Conservation (phyloP, 2,113 vertebrate genomes). For the Cavia porcellus region DNA sequence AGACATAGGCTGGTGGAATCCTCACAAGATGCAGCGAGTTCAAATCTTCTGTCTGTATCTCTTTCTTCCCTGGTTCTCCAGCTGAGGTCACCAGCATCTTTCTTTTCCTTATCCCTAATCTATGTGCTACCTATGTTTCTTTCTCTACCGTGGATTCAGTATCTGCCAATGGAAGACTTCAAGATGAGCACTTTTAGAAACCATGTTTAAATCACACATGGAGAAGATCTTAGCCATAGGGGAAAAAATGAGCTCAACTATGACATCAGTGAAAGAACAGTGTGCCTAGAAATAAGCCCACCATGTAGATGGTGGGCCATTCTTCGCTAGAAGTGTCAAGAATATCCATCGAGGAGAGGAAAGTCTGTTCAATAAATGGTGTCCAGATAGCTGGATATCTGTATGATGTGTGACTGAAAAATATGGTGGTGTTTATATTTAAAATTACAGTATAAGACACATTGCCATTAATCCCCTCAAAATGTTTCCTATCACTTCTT, state of each 20-base stretch:
- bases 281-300: not conserved
- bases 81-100: not conserved
- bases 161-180: not conserved
- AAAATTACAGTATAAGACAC: not conserved
- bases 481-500: not conserved
- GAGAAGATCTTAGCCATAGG: not conserved
- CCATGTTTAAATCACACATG: not conserved
- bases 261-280: not conserved
- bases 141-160: not conserved
- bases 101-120: not conserved
- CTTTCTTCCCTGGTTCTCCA: not conserved
- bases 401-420: not conserved
- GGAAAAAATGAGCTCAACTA: not conserved
- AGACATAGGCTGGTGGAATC: not conserved
- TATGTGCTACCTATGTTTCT: not conserved
- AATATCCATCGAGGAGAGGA: not conserved
- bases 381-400: not conserved
- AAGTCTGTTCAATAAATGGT: not conserved
- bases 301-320: not conserved
- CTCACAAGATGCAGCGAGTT: not conserved
- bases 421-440: not conserved
- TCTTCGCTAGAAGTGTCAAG: not conserved
- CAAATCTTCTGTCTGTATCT: not conserved
- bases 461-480: not conserved
- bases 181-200: not conserved